Percentiles rank a stretch among this genome's conserved stretches.
Evolutionary conservation across 2,113 vertebrate species (phyloP).

Genomic region (Hippotragus niger): DNA sequence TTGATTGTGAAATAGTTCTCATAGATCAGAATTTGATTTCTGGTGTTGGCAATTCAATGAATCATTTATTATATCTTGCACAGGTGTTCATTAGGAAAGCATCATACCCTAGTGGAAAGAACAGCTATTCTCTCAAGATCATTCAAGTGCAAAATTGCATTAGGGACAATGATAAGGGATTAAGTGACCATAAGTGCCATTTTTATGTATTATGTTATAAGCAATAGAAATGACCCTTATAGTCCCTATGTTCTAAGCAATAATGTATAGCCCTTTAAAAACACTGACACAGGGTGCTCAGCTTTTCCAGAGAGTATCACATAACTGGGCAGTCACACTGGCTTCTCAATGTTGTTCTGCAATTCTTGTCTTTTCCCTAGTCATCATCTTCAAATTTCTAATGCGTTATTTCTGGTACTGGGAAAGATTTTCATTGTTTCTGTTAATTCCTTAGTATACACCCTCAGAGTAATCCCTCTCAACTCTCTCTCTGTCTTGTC

Average conservation of each 20-base stretch:
- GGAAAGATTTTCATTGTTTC: neutral
- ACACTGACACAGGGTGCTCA: neutral
- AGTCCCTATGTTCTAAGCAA: neutral
- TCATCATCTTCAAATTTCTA: neutral
- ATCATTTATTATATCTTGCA: constrained; percentile 56
- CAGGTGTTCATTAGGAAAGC: constrained; percentile 69
- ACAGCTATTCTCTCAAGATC: constrained; percentile 68
- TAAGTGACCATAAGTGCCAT: constrained; percentile 55
- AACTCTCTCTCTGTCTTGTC: neutral
- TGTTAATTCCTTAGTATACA: neutral
- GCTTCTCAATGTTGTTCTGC: neutral
- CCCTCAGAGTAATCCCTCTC: neutral
- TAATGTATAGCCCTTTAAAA: constrained; percentile 11
- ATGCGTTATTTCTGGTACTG: neutral
- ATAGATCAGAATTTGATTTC: constrained; percentile 66
- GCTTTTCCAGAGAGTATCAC: neutral
- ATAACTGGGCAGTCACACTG: neutral
- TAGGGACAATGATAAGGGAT: constrained; percentile 58
- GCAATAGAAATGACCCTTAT: constrained; percentile 53
- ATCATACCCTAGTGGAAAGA: constrained; percentile 43
- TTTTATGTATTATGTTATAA: constrained; percentile 66
- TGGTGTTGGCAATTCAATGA: constrained; percentile 44
- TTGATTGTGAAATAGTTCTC: constrained; percentile 48
- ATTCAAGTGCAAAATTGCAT: constrained; percentile 73
- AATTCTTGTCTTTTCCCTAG: neutral